phyloP scores from a whole-genome alignment of 1,140 invertebrate genomes.

The Campoletis sonorensis region DNA sequence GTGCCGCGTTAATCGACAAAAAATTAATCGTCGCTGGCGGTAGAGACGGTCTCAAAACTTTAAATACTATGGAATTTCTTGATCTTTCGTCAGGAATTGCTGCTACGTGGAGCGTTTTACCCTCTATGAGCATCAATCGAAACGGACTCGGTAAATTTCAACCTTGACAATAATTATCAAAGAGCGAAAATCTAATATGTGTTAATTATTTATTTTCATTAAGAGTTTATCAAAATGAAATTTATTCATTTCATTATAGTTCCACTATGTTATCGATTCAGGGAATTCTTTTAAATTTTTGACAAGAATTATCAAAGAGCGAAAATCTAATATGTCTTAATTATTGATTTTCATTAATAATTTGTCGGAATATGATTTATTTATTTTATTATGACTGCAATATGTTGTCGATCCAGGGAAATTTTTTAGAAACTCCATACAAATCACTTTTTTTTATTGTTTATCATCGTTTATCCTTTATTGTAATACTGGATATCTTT shows the following conservation, averaged over 20 bases:
- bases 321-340: background rate
- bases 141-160: conserved; percentile 84
- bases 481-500: background rate
- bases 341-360: conserved; percentile 12
- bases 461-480: too few relatives aligned
- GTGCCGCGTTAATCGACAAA: conserved; percentile 90
- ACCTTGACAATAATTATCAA: background rate
- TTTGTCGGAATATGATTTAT: too few relatives aligned
- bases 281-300: too few relatives aligned
- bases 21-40: conserved; percentile 92
- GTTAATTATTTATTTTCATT: conserved; percentile 11
- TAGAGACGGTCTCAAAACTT: conserved; percentile 94
- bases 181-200: too few relatives aligned
- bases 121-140: conserved; percentile 94
- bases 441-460: too few relatives aligned
- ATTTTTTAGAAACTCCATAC: too few relatives aligned
- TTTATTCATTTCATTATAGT: too few relatives aligned
- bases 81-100: conserved; percentile 81
- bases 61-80: conserved; percentile 92
- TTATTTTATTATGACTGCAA: too few relatives aligned
- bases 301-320: background rate
- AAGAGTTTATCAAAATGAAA: too few relatives aligned
- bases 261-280: too few relatives aligned
- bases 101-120: conserved; percentile 87
- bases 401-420: too few relatives aligned